Conservation (phyloP, 1,140 invertebrate genomes). For the Eufriesea mexicana region DNA sequence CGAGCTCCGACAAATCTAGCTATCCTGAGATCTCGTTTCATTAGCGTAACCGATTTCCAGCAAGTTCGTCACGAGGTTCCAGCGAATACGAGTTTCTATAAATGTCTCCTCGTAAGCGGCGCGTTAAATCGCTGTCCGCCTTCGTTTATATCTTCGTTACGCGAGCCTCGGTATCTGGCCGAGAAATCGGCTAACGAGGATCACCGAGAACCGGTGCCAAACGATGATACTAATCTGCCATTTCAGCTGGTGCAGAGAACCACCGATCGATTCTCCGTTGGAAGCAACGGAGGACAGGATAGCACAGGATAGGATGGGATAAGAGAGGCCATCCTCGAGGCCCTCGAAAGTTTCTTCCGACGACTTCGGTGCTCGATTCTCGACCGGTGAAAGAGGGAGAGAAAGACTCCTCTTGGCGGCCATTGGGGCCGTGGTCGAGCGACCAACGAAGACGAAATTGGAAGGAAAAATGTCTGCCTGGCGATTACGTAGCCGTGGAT, state of each 20-base stretch:
- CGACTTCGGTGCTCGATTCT: background rate
- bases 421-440: no score
- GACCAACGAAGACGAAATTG: constrained; percentile 3
- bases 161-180: background rate
- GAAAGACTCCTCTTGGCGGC: no score
- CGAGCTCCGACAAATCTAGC: no score
- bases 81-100: background rate
- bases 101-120: background rate
- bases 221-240: background rate
- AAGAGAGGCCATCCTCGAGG: background rate
- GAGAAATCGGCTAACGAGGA: background rate
- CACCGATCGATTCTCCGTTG: background rate
- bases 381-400: background rate
- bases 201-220: background rate
- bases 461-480: background rate
- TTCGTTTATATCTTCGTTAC: background rate
- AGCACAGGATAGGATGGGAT: no score
- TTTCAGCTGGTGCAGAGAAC: background rate
- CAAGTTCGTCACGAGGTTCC: background rate
- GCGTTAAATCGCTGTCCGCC: background rate
- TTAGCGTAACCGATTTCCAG: background rate
- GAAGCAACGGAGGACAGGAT: no score
- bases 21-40: no score
- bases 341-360: background rate
- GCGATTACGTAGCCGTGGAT: constrained; percentile 20